Base-by-base conservation (phyloP, 1,140 invertebrate species). In the Pollicipes pollicipes region DNA sequence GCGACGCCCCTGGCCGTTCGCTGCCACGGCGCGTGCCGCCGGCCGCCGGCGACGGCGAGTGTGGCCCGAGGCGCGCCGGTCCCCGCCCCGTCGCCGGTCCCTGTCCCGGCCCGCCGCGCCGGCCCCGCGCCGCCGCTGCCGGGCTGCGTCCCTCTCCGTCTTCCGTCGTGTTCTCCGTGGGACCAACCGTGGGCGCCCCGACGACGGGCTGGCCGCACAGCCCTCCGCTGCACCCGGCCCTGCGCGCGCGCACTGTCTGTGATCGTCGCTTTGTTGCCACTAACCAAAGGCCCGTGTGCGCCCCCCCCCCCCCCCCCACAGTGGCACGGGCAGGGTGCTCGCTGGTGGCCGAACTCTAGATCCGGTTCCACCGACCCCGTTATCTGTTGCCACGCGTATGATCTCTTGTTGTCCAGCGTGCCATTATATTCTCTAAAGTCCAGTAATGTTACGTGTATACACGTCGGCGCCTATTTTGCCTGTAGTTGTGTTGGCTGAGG, bases 161-260 rank as follows among this genome's bases (percentile, higher is more conserved):
- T 58, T 58, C 45, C 45, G 45, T 58, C 45, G 45, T 58, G 45
- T 58, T 58, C 45, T 58, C n/a, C n/a, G 45, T 58, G 45, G 45
- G 45, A 58, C 45, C 45, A 58, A 58, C 45, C 13, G 45, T 58
- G 45, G 45, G 13, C 45, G 45, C 45, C 13, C 45, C 45, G 45
- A 2, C 45, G 45, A 21, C 45, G 45, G 45, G 45, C 45, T 21
- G 45, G 13, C 45, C 45, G 45, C 17, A 58, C 45, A n/a, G n/a
- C n/a, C n/a, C n/a, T 21, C 45, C 16, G 45, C 45, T 58, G 45
- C 45, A 58, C 45, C 45, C 45, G 45, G 45, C 10, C 45, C 45
- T 10, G 10, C 45, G 13, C 10, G 21, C 45, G 10, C 13, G 45
- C 45, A 58, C 45, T 21, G 45, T 24, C 45, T 58, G 45, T 58